Evolutionary conservation across 1,140 invertebrate species (phyloP), one percentile per base, ranked within the genome.

Genomic region (Limonius californicus): DNA sequence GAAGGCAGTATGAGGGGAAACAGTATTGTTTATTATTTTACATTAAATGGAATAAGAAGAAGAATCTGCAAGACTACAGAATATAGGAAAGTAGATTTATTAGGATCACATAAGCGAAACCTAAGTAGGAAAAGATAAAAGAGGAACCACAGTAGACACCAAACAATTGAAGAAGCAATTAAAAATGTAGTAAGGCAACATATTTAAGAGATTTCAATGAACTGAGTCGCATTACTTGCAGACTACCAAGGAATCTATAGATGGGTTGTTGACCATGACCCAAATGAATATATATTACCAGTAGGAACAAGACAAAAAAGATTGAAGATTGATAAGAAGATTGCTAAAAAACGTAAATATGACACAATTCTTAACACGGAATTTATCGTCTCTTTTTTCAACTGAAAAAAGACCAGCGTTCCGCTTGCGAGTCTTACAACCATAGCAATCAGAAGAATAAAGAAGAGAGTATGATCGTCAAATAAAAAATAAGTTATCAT

Each of bases 121-220:
- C 53, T 4, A 58, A 57, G 61, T 69, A 3, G 42, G 61, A 59
- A 39, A 8, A 12, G 61, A 68, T 45, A 16, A 7, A 19, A 42
- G 60, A 54, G 60, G 45, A 61, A 61, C 9, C 23, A 45, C 21
- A 47, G 11, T 21, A 56, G 39, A 30, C 30, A 19, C n/a, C n/a
- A 55, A 43, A 56, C 18, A 16, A 11, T 61, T 30, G 8, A 9
- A 55, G 23, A 54, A 60, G 50, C 53, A 7, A 15, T 71, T 62
- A 62, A 63, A 39, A 20, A 53, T 57, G 45, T 50, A 63, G 53
- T 50, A 8, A 56, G 19, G 20, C 56, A 65, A 1, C 62, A 69
- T 50, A 69, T n/a, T 71, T 23, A 54, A 69, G 32, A 54, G 54
- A 9, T 67, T 68, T n/a, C 66, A 67, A 1, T 47, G 42, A 57